phyloP scores from a whole-genome alignment of 2,113 vertebrate species.

The Ictalurus furcatus region DNA sequence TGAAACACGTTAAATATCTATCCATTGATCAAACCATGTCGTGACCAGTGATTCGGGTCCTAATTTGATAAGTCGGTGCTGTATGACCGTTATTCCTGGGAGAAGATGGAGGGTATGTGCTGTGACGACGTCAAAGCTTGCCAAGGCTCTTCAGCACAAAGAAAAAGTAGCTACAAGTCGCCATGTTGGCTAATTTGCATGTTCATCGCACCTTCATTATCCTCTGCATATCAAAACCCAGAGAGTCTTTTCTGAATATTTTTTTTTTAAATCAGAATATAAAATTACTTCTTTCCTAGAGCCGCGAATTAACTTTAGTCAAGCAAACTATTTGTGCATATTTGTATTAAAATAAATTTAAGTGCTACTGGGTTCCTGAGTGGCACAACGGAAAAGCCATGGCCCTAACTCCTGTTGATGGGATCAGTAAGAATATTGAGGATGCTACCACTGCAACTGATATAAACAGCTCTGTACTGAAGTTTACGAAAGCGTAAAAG shows the following conservation, averaged over 20 bases:
- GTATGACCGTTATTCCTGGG: background rate
- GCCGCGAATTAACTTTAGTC: background rate
- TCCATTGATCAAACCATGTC: background rate
- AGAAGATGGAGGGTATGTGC: background rate
- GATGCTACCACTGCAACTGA: no score
- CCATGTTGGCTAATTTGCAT: background rate
- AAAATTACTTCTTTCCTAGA: background rate
- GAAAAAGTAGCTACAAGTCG: background rate
- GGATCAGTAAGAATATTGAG: no score
- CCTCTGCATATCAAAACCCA: conserved; percentile 1
- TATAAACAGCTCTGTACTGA: no score
- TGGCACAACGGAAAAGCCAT: background rate
- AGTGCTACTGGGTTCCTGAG: no score
- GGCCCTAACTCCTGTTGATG: background rate
- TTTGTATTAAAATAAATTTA: background rate
- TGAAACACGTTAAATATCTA: background rate
- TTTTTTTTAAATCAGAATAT: background rate
- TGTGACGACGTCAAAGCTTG: background rate
- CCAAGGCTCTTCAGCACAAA: no score
- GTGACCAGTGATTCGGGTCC: background rate
- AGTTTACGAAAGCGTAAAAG: no score
- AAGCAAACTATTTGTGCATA: background rate
- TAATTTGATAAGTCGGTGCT: background rate
- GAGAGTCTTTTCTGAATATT: no score
- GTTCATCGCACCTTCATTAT: background rate